A percentile compares a stretch with the other conserved stretches of the same genome.
Evolutionary conservation across 1,140 invertebrate species (phyloP).

Genomic region (Leguminivora glycinivorella): DNA sequence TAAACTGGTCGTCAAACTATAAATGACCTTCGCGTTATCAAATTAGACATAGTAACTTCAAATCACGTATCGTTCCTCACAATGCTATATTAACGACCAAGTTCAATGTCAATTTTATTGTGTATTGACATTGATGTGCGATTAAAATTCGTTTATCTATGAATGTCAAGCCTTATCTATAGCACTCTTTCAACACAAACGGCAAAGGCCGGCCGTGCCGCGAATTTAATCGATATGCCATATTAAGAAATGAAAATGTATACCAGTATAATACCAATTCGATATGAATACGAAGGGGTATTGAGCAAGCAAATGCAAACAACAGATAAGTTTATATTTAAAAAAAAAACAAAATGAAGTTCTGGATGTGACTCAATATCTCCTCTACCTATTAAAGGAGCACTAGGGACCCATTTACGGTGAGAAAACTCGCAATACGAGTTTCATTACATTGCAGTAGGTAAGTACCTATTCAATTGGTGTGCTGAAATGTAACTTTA

Average conservation of each 20-base stretch:
- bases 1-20: neutral
- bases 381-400: neutral
- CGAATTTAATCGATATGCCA: neutral
- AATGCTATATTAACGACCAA: constrained; percentile 18
- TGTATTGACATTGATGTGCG: constrained; percentile 27
- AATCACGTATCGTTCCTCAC: constrained; percentile 12
- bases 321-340: neutral
- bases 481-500: no score
- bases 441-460: no score
- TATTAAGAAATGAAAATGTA: neutral
- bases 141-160: constrained; percentile 29
- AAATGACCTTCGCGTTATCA: constrained; percentile 18
- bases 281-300: neutral
- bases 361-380: neutral
- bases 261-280: neutral
- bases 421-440: no score
- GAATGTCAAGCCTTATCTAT: constrained; percentile 24
- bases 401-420: no score
- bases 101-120: constrained; percentile 26
- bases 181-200: constrained; percentile 17
- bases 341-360: neutral
- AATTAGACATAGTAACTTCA: constrained; percentile 23
- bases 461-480: no score
- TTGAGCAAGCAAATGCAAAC: neutral
- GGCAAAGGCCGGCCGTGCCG: constrained; percentile 10